Base-by-base conservation (phyloP, 1,140 invertebrate genomes). In the Drosophila hydei region DNA sequence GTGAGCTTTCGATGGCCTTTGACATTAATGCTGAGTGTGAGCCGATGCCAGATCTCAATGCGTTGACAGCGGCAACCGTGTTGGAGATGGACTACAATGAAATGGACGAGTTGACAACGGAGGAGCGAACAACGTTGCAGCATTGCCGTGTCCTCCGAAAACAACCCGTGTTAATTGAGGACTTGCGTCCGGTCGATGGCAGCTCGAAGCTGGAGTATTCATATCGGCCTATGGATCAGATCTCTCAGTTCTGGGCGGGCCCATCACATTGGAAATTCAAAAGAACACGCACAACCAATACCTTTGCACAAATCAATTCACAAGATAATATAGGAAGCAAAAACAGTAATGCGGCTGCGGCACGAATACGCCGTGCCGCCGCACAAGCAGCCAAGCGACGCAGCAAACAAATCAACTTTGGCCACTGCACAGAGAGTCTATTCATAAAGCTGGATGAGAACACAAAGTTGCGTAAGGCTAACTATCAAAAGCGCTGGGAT, bases 191-290 rank as follows among this genome's bases (percentile, higher is more conserved):
- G 1, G 75, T 89, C 0, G 91, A 91, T 62, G 77, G 89, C 9
- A 60, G 47, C 6, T 77, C 85, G 7, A 89, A 79, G 21, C 59
- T 91, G 11, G 91, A 92, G 62, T 92, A 92, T 54, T 91, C 91
- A 3, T 92, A 92, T 51, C 70, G 91, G 2, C 91, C 91, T 3
- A 75, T 91, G 52, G 91, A 92, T 54, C 79, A 91, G 60, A 91
- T 92, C 8, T 89, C 83, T 23, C 89, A 91, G 48, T 91, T 91
- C 42, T 92, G 91, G 91, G 91, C 91, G 1, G 91, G 91, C 2
- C 91, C 91, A 11, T 91, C 91, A 1, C 84, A 92, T 59, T 92
- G 91, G 91, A 92, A 91, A 70, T 92, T 91, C 18, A 89, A 88
- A 45, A 69, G 88, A 2, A 27, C 63, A 0, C 77, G 90, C 0